A percentile compares a stretch with the other conserved stretches of the same genome.
Evolutionary conservation across 2,888 invertebrate genomes (phyloP).

Genomic region (Pachliopta kotzebuea): DNA sequence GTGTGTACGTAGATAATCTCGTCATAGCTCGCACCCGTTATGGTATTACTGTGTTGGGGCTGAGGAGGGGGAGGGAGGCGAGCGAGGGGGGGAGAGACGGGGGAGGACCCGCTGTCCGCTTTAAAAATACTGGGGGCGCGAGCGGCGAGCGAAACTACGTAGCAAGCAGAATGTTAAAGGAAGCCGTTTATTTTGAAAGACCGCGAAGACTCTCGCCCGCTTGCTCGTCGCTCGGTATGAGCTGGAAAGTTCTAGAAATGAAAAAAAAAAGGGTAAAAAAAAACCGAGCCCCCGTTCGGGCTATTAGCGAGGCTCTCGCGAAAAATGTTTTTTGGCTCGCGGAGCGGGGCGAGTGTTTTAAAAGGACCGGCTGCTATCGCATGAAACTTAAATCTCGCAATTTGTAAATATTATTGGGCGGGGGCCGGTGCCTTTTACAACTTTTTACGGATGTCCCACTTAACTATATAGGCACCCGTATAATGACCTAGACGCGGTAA

Average conservation of each 20-base stretch:
- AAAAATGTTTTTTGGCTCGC: slow-evolving; percentile 53
- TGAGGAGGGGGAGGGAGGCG: slow-evolving; percentile 39
- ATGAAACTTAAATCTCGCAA: slow-evolving; percentile 41
- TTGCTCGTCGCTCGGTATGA: slow-evolving; percentile 51
- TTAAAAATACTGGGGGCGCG: slow-evolving; percentile 76
- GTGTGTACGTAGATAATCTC: slow-evolving; percentile 78
- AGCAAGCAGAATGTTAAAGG: slow-evolving; percentile 65
- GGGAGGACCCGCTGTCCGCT: slow-evolving; percentile 70
- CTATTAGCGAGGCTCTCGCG: slow-evolving; percentile 50
- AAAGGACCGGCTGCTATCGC: slow-evolving; percentile 37
- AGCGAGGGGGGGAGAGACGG: slow-evolving; percentile 58
- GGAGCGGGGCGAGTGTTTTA: slow-evolving; percentile 38
- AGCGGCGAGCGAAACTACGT: slow-evolving; percentile 55
- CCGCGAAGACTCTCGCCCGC: slow-evolving; percentile 47
- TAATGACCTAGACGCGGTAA: slow-evolving; percentile 14
- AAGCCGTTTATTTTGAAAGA: slow-evolving; percentile 74
- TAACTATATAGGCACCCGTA: slow-evolving; percentile 5
- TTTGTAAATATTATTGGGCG: slow-evolving; percentile 33
- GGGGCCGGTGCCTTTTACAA: slow-evolving; percentile 23
- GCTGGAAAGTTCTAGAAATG: slow-evolving; percentile 54
- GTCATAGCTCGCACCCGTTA: slow-evolving; percentile 79
- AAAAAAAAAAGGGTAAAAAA: slow-evolving; percentile 48
- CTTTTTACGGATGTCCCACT: slow-evolving; percentile 26
- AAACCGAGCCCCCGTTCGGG: slow-evolving; percentile 37
- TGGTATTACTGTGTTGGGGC: slow-evolving; percentile 74